These are phyloP conservation scores for Pegoplata infirma DNA, from an alignment of 2,888 invertebrate genomes.

Conservation along the genomic window DNA sequence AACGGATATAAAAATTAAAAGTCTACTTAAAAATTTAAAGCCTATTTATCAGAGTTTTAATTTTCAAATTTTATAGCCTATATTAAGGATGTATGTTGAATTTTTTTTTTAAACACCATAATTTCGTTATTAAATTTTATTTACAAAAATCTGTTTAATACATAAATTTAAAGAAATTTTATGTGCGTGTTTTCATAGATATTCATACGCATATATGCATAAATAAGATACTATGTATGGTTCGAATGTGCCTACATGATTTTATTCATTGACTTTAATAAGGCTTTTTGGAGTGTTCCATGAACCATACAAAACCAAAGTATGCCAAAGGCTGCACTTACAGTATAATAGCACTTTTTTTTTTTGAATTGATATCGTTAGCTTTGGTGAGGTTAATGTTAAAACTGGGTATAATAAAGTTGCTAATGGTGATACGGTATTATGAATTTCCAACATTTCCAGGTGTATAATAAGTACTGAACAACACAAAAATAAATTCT, in stretches of 20 bases:
- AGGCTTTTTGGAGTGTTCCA: conserved; percentile 31
- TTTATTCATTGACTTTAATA: conserved; percentile 41
- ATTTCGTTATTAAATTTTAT: too few relatives aligned
- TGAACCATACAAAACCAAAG: conserved; percentile 35
- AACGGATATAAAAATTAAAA: too few relatives aligned
- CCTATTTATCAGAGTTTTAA: too few relatives aligned
- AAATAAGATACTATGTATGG: conserved; percentile 7
- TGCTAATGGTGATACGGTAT: not conserved
- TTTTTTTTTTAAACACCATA: too few relatives aligned
- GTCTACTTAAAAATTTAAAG: too few relatives aligned
- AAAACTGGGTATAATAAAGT: not conserved
- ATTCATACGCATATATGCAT: conserved; percentile 9
- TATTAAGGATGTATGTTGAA: too few relatives aligned
- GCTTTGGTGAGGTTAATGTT: not conserved
- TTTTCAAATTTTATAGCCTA: too few relatives aligned
- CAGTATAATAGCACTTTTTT: conserved; percentile 37
- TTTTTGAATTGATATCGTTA: conserved; percentile 11
- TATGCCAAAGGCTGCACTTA: conserved; percentile 50
- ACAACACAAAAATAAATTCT: too few relatives aligned
- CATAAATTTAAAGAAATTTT: not conserved
- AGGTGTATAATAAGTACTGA: too few relatives aligned
- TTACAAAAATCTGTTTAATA: too few relatives aligned
- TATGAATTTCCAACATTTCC: not conserved
- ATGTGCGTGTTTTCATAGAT: not conserved
- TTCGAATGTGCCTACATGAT: not conserved